A percentile compares a stretch with the other conserved stretches of the same genome.
Conservation (phyloP, 1,140 invertebrate species). For the Phenacoccus solenopsis region DNA sequence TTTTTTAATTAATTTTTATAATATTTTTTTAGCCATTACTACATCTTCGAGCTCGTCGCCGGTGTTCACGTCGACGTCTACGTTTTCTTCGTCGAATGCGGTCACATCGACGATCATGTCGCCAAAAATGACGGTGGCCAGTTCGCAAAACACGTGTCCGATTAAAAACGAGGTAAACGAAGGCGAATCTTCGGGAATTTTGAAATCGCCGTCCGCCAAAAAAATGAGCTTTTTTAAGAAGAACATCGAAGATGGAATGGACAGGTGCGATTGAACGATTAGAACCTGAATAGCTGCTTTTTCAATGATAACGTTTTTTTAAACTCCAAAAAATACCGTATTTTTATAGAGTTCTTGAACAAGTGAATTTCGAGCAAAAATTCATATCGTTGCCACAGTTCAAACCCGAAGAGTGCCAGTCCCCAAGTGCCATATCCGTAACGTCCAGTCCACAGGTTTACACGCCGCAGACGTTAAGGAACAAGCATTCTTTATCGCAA, state of each 20-base stretch:
- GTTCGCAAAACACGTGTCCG: neutral
- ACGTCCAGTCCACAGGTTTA: slow-evolving; percentile 53
- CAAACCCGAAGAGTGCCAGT: slow-evolving; percentile 78
- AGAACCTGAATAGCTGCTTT: too few relatives aligned
- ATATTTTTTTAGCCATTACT: neutral
- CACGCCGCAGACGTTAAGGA: slow-evolving; percentile 41
- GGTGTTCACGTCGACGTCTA: neutral
- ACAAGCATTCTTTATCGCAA: slow-evolving; percentile 37
- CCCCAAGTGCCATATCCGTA: slow-evolving; percentile 64
- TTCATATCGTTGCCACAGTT: slow-evolving; percentile 91
- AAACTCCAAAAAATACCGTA: too few relatives aligned
- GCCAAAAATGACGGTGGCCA: neutral
- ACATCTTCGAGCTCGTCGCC: neutral
- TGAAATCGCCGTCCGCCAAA: slow-evolving; percentile 37
- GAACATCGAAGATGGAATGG: slow-evolving; percentile 80
- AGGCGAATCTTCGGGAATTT: neutral
- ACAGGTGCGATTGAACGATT: too few relatives aligned
- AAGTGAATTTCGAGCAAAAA: slow-evolving; percentile 89
- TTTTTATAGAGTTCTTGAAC: slow-evolving; percentile 76
- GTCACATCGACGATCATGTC: neutral
- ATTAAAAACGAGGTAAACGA: neutral
- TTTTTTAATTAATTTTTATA: too few relatives aligned
- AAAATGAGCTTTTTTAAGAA: slow-evolving; percentile 74
- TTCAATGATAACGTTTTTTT: too few relatives aligned
- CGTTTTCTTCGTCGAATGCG: neutral